Percentiles rank a stretch among this genome's conserved stretches.
These are phyloP conservation scores for Acanthosepion lycidas DNA, from an alignment of 2,888 invertebrate genomes.

Conservation along the genomic window DNA sequence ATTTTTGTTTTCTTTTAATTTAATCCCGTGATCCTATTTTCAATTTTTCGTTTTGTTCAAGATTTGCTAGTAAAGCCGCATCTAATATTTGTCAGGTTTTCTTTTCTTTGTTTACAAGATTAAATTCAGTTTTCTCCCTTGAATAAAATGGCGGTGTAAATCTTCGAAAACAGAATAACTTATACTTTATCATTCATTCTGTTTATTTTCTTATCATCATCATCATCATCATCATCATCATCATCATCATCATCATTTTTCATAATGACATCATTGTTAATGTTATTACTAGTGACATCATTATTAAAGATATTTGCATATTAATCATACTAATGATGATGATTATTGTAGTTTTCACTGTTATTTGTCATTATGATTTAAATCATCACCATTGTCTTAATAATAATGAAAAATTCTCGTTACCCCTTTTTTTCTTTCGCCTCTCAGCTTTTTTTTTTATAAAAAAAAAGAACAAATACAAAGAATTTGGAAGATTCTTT, in stretches of 20 bases:
- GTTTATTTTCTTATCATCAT: neutral
- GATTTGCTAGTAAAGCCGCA: too few species aligned
- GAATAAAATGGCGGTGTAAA: too few species aligned
- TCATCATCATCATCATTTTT: too few species aligned
- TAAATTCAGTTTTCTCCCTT: too few species aligned
- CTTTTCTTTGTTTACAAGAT: too few species aligned
- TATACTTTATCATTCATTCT: neutral
- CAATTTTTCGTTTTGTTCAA: too few species aligned
- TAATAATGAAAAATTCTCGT: conserved; percentile 12
- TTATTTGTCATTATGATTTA: neutral
- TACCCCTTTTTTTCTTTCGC: neutral
- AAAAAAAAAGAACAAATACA: neutral
- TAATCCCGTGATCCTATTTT: too few species aligned
- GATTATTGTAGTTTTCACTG: neutral
- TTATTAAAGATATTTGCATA: neutral
- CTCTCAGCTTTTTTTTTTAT: neutral
- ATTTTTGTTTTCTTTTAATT: neutral
- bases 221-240: neutral
- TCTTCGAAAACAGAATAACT: too few species aligned
- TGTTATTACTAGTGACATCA: neutral
- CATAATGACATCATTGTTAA: neutral
- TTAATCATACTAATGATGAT: neutral
- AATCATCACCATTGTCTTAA: neutral
- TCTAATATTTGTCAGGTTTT: too few species aligned
- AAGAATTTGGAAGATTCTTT: neutral